These are phyloP conservation scores for Apeira syringaria DNA, from an alignment of 2,888 invertebrate species.

Conservation along the genomic window DNA sequence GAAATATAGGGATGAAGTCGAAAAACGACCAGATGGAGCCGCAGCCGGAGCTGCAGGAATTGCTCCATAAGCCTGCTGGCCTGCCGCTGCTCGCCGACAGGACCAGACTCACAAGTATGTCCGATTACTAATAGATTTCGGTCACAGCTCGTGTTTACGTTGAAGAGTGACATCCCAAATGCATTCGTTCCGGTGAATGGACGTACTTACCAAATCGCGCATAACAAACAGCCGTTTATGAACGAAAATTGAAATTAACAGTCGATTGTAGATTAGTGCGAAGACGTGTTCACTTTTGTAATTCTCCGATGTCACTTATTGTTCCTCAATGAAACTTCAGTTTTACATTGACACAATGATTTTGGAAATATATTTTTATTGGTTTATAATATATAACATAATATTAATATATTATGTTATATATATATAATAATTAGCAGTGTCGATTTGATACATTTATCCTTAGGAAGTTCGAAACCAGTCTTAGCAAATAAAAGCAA, in stretches of 20 bases:
- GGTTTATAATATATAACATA: no score
- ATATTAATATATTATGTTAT: no score
- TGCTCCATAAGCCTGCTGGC: conserved; percentile 64
- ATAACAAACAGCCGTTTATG: conserved; percentile 50
- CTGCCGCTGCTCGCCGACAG: conserved; percentile 48
- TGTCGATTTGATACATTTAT: no score
- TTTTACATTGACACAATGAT: neutral
- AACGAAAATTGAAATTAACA: conserved; percentile 41
- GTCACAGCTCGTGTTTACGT: conserved; percentile 38
- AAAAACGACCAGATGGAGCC: conserved; percentile 46
- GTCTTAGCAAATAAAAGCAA: conserved; percentile 31
- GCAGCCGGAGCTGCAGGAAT: conserved; percentile 69
- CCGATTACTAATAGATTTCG: conserved; percentile 41
- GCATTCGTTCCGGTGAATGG: conserved; percentile 61
- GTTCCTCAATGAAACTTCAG: conserved; percentile 24
- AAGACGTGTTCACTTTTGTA: conserved; percentile 23
- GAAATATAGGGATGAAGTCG: conserved; percentile 58
- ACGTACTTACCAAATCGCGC: conserved; percentile 49
- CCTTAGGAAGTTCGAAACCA: conserved; percentile 8
- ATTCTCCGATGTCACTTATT: conserved; percentile 30
- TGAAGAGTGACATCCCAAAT: conserved; percentile 57
- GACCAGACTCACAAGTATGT: conserved; percentile 67
- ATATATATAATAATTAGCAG: no score
- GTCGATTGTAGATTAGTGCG: conserved; percentile 25
- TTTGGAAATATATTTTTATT: neutral